Evolutionary conservation across 92 coral and sea anemone genomes (phyloP).

Genomic region (Porites cylindrica): DNA sequence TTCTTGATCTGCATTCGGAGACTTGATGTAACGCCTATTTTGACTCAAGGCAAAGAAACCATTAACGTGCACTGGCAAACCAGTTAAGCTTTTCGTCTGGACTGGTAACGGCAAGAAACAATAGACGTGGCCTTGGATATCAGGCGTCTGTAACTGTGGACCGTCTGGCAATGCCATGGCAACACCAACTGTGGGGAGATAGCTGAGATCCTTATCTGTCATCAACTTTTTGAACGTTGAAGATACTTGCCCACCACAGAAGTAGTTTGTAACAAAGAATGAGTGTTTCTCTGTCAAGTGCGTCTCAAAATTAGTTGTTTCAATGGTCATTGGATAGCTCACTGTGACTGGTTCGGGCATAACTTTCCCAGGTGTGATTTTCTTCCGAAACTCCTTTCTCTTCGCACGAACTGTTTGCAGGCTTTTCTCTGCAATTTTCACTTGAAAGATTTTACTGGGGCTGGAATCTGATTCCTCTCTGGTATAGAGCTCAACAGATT

Average conservation of each 20-base stretch:
- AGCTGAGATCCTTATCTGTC: constrained; percentile 66
- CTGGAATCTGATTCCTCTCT: constrained; percentile 34
- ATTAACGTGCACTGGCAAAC: constrained; percentile 85
- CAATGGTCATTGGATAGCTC: constrained; percentile 53
- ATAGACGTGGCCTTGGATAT: constrained; percentile 75
- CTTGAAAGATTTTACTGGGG: constrained; percentile 67
- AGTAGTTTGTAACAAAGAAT: constrained; percentile 70
- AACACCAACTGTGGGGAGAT: constrained; percentile 85
- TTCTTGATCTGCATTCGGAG: constrained; percentile 79
- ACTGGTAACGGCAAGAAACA: constrained; percentile 82
- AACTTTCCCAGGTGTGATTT: constrained; percentile 34
- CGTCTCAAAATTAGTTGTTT: constrained; percentile 35
- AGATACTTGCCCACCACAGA: constrained; percentile 58
- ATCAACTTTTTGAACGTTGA: constrained; percentile 46
- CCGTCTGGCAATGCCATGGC: constrained; percentile 75
- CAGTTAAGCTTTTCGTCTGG: constrained; percentile 77
- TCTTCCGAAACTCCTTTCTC: constrained; percentile 60
- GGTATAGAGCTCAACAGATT: constrained; percentile 67
- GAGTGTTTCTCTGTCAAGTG: constrained; percentile 1
- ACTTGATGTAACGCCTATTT: constrained; percentile 83
- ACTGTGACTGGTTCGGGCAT: constrained; percentile 47
- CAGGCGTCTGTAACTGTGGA: constrained; percentile 17
- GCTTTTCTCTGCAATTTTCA: constrained; percentile 67
- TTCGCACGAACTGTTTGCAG: constrained; percentile 56
- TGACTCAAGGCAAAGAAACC: constrained; percentile 88